Conservation (phyloP, 2,888 invertebrate species). For the Xestia c-nigrum region DNA sequence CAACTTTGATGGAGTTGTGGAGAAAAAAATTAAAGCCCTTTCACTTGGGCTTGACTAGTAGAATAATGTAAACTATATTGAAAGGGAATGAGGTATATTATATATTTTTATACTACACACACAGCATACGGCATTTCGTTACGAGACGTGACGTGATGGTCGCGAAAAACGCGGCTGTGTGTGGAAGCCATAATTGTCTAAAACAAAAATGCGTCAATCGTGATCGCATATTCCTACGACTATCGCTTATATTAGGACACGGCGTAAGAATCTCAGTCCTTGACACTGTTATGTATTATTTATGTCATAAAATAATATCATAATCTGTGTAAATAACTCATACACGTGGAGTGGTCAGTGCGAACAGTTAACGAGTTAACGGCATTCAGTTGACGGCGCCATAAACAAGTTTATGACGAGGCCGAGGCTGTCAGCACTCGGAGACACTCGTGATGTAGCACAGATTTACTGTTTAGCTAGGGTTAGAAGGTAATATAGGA, state of each 20-base stretch:
- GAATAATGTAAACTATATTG: no score
- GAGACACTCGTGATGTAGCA: slow-evolving; percentile 29
- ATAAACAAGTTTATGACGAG: slow-evolving; percentile 61
- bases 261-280: background rate
- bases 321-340: slow-evolving; percentile 20
- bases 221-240: background rate
- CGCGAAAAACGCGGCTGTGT: no score
- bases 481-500: slow-evolving; percentile 23
- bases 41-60: no score
- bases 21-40: no score
- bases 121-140: no score
- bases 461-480: slow-evolving; percentile 48
- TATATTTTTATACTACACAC: no score
- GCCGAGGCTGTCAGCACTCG: slow-evolving; percentile 43
- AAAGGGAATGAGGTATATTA: no score
- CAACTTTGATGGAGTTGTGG: no score
- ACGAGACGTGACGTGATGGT: no score
- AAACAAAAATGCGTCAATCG: background rate
- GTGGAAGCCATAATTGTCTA: no score
- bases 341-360: slow-evolving; percentile 55
- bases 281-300: background rate
- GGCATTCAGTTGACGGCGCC: slow-evolving; percentile 42
- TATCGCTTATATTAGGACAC: background rate
- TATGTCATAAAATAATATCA: slow-evolving; percentile 37
- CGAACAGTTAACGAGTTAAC: slow-evolving; percentile 58